phyloP scores from a whole-genome alignment of 2,888 invertebrate species.

The Euproctis similis region DNA sequence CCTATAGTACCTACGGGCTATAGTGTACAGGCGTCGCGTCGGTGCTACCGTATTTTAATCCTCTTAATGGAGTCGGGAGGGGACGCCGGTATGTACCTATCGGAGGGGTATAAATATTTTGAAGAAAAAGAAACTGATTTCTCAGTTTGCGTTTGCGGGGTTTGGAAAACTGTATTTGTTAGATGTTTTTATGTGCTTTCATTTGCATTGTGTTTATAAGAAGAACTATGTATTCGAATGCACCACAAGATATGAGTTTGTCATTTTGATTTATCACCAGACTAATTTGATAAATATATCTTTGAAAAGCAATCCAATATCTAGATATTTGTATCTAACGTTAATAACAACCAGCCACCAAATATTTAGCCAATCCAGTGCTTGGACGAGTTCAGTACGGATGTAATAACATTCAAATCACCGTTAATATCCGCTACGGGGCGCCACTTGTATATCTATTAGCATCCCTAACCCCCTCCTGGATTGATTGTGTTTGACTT shows the following conservation, averaged over 20 bases:
- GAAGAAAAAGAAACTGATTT: conserved; percentile 4
- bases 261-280: too few species aligned
- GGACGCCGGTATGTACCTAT: not conserved
- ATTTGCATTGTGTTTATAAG: too few species aligned
- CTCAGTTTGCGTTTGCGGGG: not conserved
- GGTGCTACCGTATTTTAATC: conserved; percentile 40
- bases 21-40: conserved; percentile 13
- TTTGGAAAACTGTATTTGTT: too few species aligned
- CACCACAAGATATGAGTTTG: too few species aligned
- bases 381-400: conserved; percentile 13
- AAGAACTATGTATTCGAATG: too few species aligned
- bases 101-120: conserved; percentile 6
- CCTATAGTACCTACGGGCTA: not conserved
- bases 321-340: too few species aligned
- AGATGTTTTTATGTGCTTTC: too few species aligned
- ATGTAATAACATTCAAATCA: conserved; percentile 30
- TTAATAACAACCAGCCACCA: too few species aligned
- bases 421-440: conserved; percentile 24
- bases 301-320: too few species aligned
- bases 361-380: conserved; percentile 15
- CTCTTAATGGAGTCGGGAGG: conserved; percentile 41
- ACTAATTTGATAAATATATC: too few species aligned
- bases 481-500: conserved; percentile 13
- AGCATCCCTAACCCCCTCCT: conserved; percentile 14
- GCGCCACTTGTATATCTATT: conserved; percentile 16